phyloP scores from a whole-genome alignment of 1,140 invertebrate genomes.

The Phymorhynchus buccinoides region DNA sequence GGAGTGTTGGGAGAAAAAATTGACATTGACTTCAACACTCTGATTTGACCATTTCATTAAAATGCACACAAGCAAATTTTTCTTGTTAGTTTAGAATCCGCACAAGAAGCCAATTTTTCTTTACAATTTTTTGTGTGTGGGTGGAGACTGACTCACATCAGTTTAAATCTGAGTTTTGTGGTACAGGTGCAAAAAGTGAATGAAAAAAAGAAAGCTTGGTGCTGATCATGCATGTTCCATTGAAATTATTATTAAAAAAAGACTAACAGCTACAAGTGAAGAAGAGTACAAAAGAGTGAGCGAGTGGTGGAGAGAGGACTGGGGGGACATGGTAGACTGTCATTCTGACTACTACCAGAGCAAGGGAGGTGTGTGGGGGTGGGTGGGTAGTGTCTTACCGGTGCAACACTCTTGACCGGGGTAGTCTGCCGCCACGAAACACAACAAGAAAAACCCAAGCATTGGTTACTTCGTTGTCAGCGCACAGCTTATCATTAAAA shows the following conservation, averaged over 20 bases:
- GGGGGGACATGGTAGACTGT: neutral
- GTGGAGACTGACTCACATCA: no score
- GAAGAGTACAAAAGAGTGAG: neutral
- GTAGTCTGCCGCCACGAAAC: conserved; percentile 1
- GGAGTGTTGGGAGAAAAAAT: no score
- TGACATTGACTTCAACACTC: no score
- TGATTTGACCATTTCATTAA: no score
- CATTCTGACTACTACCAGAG: neutral
- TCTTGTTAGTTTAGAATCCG: no score
- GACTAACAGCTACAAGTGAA: neutral
- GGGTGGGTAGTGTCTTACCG: conserved; percentile 11
- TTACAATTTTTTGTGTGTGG: no score
- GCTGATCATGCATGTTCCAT: neutral
- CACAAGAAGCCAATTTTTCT: no score
- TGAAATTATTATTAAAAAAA: neutral
- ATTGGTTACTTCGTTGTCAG: neutral
- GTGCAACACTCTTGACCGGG: neutral
- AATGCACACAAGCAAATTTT: no score
- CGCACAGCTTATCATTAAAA: no score
- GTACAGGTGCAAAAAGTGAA: no score
- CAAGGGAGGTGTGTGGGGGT: neutral
- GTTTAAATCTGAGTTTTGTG: no score
- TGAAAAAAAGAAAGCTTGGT: neutral
- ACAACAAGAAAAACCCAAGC: conserved; percentile 20
- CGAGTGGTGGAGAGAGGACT: neutral